A percentile compares a stretch with the other conserved stretches of the same genome.
Conservation (phyloP, 2,113 vertebrate genomes). For the Collichthys lucidus region DNA sequence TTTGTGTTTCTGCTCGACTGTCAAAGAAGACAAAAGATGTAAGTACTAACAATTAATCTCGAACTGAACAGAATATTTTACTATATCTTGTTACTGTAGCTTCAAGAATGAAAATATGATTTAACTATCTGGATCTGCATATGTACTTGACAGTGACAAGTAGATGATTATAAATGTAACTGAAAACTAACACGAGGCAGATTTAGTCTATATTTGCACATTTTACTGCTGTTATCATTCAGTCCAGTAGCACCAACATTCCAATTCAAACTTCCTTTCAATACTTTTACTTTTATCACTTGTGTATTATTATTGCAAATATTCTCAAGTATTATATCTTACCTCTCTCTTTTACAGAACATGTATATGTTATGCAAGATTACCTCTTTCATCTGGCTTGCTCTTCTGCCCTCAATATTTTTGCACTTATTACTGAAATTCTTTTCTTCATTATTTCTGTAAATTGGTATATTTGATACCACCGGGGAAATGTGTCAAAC, state of each 20-base stretch:
- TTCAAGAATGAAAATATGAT: not conserved
- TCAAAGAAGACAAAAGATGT: slow-evolving; percentile 20
- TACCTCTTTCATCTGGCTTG: not conserved
- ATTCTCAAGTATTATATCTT: not conserved
- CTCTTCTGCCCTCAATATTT: not conserved
- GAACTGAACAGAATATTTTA: slow-evolving; percentile 3
- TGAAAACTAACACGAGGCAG: not conserved
- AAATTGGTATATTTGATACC: slow-evolving; percentile 3
- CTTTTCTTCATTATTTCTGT: not conserved
- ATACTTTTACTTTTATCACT: not conserved
- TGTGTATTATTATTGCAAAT: not conserved
- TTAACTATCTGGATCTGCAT: not conserved
- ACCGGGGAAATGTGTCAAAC: not conserved
- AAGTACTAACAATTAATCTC: slow-evolving; percentile 29
- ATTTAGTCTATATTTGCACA: not conserved
- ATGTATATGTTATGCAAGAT: not conserved
- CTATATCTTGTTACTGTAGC: not conserved
- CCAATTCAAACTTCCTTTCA: not conserved
- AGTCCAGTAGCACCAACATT: not conserved
- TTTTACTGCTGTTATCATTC: not conserved
- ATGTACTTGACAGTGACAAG: not conserved
- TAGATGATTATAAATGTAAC: not conserved
- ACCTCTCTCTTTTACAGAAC: not conserved
- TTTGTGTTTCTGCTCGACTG: not conserved
- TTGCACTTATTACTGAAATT: not conserved